Evolutionary conservation across 2,797 vertebrate species (phyloP), one percentile per base, ranked within the genome.

Genomic region (Spea hammondii): DNA sequence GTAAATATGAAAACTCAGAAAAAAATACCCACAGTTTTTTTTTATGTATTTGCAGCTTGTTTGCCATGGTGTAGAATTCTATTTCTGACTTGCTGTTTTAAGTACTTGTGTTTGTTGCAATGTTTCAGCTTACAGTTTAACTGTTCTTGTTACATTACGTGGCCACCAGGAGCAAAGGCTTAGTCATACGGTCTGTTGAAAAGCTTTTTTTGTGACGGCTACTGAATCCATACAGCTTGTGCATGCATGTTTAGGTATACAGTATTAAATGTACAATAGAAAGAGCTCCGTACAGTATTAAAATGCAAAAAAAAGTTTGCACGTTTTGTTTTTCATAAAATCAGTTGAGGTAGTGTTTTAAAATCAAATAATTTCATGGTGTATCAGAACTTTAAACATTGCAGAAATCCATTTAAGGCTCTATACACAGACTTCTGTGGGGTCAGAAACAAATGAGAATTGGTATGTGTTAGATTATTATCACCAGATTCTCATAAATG

Each of bases 61-160:
- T 91, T 88, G 90, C 88, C 88, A 90, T 83, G 86, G 90, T 94
- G 93, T 92, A 92, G 91, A 90, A 89, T 87, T 87, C 89, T 87
- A 77, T 89, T 90, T 92, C 89, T 86, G 87, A 93, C 86, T 92
- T 90, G 91, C 91, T 91, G 90, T 94, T 93, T 93, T 90, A 88
- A 86, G 89, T 91, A 90, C 88, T 87, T 91, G 93, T 94, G 92
- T 92, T 88, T 91, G 91, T 92, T 91, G 90, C 87, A 85, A 84
- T 88, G 82, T 91, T 91, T 90, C 89, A 3, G 32, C 32, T 32
- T 92, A 87, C 88, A 87, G 86, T 89, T 95, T 89, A 86, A 84
- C 84, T 86, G 92, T 94, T 90, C 92, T 91, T 94, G 86, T 89
- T 94, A 83, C 82, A 87, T 82, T 87, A 85, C 90, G 87, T 89